Evolutionary conservation across 2,797 vertebrate genomes (phyloP), one percentile per base, ranked within the genome.

Genomic region (Bradypodion ventrale): DNA sequence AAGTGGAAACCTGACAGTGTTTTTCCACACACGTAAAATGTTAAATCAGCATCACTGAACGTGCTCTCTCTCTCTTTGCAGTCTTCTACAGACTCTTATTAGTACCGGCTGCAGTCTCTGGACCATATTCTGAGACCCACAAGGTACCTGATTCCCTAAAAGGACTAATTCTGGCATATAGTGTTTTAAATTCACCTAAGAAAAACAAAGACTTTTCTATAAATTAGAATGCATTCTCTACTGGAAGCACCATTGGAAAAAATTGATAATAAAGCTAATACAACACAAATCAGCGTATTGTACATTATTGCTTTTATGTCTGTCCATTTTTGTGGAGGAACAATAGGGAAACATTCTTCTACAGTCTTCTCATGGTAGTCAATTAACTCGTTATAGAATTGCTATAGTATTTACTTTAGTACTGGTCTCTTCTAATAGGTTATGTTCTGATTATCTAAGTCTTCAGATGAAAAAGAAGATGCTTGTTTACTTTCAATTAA

Each of bases 261-360:
- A 63, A 74, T 88, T 66, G 89, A 84, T 15, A 42, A 59, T 40
- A 8, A 46, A 88, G 46, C 59, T 85, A 85, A 85, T 74, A 70
- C 27, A 69, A 52, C 79, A 76, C 65, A 76, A 81, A 85, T 84
- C 56, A 87, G 83, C 46, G 83, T 60, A 83, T 76, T 62, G 56
- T 42, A 88, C 40, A 60, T 89, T 25, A 75, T 83, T 56, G 56
- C 66, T 60, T 63, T 73, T 80, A 76, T 40, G 59, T 21, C 81
- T 84, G 44, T 80, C 40, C 80, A 29, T 7, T 85, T 75, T 49
- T 80, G 65, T 77, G 81, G 40, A 1, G 0, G 27, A 91, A 25
- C 65, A 75, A 86, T 77, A 29, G 44, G 56, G 10, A 92, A 44
- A 29, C 29, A 73, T 32, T 80, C 59, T 86, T 80, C 25, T 85